phyloP scores from a whole-genome alignment of 2,113 vertebrate species.

The Mungos mungo region DNA sequence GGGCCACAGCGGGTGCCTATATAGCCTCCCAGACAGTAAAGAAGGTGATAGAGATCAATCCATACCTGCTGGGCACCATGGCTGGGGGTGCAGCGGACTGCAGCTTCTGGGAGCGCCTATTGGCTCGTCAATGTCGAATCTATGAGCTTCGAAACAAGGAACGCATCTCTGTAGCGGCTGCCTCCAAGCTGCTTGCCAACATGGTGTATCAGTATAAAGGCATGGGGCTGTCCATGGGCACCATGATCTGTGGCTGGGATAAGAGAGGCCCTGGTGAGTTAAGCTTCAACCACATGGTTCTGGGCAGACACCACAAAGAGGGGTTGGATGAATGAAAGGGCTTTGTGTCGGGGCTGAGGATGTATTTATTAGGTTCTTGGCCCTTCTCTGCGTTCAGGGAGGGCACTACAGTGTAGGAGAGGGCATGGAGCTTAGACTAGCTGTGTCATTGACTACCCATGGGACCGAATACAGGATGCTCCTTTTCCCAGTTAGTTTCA shows the following conservation, averaged over 20 bases:
- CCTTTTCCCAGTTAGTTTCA: constrained; percentile 20
- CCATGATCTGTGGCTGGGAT: constrained; percentile 97
- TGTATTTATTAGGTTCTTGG: not conserved
- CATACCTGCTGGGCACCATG: constrained; percentile 94
- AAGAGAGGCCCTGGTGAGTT: constrained; percentile 93
- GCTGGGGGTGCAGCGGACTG: constrained; percentile 94
- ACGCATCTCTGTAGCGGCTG: constrained; percentile 93
- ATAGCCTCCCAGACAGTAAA: constrained; percentile 94
- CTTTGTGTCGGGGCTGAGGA: not conserved
- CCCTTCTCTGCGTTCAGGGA: not conserved
- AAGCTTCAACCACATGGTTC: not conserved
- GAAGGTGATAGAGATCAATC: constrained; percentile 96
- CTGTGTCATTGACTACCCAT: not conserved
- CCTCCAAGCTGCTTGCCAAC: constrained; percentile 96
- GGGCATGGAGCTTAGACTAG: not conserved
- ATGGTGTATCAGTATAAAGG: constrained; percentile 98
- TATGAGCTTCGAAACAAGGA: constrained; percentile 96
- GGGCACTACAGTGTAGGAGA: not conserved
- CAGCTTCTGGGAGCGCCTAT: constrained; percentile 94
- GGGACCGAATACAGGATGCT: not conserved
- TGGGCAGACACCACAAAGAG: not conserved
- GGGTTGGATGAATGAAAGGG: not conserved
- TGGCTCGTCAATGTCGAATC: constrained; percentile 94
- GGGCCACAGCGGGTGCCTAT: constrained; percentile 93
- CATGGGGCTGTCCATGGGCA: constrained; percentile 96